Conservation (phyloP, 2,888 invertebrate species). For the Latrodectus hesperus region DNA sequence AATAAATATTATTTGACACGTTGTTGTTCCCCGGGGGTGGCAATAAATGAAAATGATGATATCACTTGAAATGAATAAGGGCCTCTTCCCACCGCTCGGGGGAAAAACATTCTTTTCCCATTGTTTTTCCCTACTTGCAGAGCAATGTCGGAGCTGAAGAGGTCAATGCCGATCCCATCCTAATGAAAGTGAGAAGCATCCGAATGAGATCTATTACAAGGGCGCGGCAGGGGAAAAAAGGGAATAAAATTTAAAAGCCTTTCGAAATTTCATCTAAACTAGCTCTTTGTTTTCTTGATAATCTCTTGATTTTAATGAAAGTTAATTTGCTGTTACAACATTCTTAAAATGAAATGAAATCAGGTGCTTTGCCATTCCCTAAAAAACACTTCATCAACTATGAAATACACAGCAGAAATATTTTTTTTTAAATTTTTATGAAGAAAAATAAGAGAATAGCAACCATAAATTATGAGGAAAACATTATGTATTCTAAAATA, state of each 20-base stretch:
- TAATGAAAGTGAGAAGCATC: not conserved
- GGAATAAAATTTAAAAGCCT: not conserved
- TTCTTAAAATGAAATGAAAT: too few relatives aligned
- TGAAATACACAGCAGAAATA: too few relatives aligned
- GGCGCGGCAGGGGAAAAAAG: not conserved
- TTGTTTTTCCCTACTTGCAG: not conserved
- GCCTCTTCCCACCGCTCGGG: not conserved
- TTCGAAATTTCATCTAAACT: too few relatives aligned
- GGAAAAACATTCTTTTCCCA: not conserved
- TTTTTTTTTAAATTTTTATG: too few relatives aligned
- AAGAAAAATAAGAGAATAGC: too few relatives aligned
- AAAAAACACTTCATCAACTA: too few relatives aligned
- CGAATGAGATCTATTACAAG: not conserved
- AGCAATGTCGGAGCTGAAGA: not conserved
- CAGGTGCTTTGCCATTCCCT: too few relatives aligned
- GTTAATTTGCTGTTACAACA: too few relatives aligned
- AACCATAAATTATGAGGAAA: too few relatives aligned
- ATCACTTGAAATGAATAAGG: not conserved
- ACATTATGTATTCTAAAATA: too few relatives aligned
- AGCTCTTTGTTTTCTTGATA: too few relatives aligned
- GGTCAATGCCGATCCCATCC: slow-evolving; percentile 2
- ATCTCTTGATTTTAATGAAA: too few relatives aligned
- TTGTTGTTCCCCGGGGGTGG: not conserved
- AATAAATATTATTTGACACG: not conserved
- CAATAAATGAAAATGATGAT: not conserved